Evolutionary conservation across 2,113 vertebrate species (phyloP).

Genomic region (Nanorana parkeri): DNA sequence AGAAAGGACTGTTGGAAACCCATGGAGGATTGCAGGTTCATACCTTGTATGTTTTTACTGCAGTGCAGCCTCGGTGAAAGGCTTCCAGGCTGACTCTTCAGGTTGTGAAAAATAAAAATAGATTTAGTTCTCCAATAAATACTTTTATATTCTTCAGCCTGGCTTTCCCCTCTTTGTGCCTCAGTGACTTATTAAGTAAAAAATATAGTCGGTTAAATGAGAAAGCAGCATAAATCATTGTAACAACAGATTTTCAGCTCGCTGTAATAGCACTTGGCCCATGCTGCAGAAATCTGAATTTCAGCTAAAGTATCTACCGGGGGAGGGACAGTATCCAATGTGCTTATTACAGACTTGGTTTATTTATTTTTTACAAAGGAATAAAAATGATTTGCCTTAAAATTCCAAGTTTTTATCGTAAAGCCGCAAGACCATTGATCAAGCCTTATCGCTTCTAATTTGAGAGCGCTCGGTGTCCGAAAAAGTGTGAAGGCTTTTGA

Average conservation of each 20-base stretch:
- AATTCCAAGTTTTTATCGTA: conserved; percentile 11
- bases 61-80: conserved; percentile 18
- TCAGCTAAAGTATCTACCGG: conserved; percentile 9
- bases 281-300: conserved; percentile 31
- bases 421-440: conserved; percentile 36
- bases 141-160: conserved; percentile 45
- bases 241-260: conserved; percentile 37
- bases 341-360: background rate
- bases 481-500: conserved; percentile 22
- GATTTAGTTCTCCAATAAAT: conserved; percentile 53
- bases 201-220: conserved; percentile 50
- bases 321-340: background rate
- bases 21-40: conserved; percentile 26
- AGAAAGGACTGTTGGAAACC: background rate
- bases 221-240: conserved; percentile 39
- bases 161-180: conserved; percentile 40
- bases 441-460: conserved; percentile 25
- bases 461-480: background rate
- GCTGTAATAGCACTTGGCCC: conserved; percentile 21
- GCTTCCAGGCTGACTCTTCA: conserved; percentile 36
- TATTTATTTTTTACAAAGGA: background rate
- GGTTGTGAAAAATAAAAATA: conserved; percentile 50
- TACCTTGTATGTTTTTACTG: conserved; percentile 20
- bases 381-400: conserved; percentile 6
- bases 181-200: conserved; percentile 50